These are phyloP conservation scores for Dendronephthya gigantea DNA, from an alignment of 64 coral and sea anemone genomes.

Conservation along the genomic window DNA sequence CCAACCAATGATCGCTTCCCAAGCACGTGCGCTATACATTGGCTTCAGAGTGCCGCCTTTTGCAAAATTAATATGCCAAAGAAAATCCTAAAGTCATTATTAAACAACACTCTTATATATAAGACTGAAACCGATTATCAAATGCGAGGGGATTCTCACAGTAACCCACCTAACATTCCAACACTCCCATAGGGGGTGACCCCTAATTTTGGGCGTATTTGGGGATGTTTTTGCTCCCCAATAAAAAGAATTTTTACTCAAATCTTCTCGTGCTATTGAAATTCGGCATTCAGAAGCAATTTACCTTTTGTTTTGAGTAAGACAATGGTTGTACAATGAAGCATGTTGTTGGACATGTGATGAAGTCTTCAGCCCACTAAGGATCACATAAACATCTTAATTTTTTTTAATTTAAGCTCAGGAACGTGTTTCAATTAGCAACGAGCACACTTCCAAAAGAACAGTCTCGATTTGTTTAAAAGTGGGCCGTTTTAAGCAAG, in stretches of 20 bases:
- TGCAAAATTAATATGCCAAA: background rate
- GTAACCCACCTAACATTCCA: background rate
- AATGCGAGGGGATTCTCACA: background rate
- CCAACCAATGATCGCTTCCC: background rate
- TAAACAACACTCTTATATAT: background rate
- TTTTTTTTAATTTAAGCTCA: background rate
- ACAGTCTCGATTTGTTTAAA: background rate
- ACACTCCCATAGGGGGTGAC: background rate
- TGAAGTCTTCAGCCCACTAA: background rate
- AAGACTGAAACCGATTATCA: background rate
- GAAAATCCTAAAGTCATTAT: background rate
- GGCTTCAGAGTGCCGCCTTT: background rate
- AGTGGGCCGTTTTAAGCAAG: background rate
- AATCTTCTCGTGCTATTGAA: background rate
- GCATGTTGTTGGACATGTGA: background rate
- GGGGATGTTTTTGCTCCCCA: background rate
- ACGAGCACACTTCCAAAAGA: background rate
- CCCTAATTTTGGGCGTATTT: background rate
- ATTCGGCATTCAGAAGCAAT: background rate
- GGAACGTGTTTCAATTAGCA: background rate
- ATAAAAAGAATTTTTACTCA: background rate
- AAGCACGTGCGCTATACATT: background rate
- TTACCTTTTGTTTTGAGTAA: constrained; percentile 3
- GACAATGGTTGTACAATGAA: constrained; percentile 11
- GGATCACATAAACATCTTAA: background rate